Evolutionary conservation across 2,797 vertebrate genomes (phyloP).

Genomic region (Huso huso): DNA sequence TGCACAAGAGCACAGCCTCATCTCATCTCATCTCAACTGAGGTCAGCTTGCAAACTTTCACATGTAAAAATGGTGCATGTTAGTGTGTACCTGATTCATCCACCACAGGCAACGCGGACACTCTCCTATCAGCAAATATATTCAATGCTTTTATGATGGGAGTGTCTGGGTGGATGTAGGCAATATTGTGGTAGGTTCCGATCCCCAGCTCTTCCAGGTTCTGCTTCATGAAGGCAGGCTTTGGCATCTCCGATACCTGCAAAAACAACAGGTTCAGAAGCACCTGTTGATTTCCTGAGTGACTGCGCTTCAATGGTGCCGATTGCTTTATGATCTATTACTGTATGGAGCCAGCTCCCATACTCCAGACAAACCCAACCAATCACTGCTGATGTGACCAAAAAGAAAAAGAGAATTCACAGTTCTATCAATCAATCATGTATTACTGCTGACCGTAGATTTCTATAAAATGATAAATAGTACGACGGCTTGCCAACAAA

Average conservation of each 20-base stretch:
- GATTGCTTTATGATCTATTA: too few species aligned
- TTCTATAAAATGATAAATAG: too few species aligned
- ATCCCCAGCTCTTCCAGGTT: slow-evolving; percentile 82
- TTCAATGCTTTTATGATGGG: slow-evolving; percentile 96
- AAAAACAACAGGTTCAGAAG: too few species aligned
- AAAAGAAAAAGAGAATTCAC: too few species aligned
- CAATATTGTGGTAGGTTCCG: slow-evolving; percentile 89
- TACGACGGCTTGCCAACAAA: too few species aligned
- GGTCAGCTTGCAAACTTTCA: neutral
- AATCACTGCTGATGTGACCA: too few species aligned
- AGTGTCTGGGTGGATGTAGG: slow-evolving; percentile 93
- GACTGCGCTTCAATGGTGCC: too few species aligned
- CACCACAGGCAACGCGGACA: slow-evolving; percentile 92
- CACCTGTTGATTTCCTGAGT: too few species aligned
- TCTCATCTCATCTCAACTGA: neutral
- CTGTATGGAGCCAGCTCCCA: too few species aligned
- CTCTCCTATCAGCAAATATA: slow-evolving; percentile 92
- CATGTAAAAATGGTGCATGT: neutral
- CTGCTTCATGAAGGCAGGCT: slow-evolving; percentile 98
- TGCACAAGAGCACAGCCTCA: neutral
- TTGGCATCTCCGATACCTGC: slow-evolving; percentile 96
- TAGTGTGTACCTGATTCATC: slow-evolving; percentile 71
- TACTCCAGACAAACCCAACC: too few species aligned
- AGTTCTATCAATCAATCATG: too few species aligned
- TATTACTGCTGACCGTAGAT: too few species aligned